These are phyloP conservation scores for Siniperca scherzeri DNA, from an alignment of 2,797 vertebrate species.

Conservation along the genomic window DNA sequence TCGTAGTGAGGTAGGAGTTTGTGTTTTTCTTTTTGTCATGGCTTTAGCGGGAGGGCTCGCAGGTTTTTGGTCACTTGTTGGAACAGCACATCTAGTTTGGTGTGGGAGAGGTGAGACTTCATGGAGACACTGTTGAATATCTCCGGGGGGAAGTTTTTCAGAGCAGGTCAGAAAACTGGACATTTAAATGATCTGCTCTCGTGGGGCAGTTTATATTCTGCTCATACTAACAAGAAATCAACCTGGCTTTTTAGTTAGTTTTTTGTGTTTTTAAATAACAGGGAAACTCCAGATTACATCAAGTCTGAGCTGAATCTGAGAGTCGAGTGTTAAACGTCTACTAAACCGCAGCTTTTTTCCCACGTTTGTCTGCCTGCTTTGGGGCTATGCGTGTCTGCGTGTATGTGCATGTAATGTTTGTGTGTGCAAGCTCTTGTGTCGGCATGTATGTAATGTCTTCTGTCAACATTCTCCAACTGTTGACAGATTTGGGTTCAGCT, in stretches of 20 bases:
- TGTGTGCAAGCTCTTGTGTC: conserved; percentile 44
- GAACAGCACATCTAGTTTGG: conserved; percentile 28
- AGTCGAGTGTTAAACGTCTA: conserved; percentile 33
- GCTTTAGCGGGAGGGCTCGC: conserved; percentile 41
- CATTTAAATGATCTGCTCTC: conserved; percentile 35
- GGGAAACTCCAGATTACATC: conserved; percentile 37
- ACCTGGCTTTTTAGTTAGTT: conserved; percentile 14
- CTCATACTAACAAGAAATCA: conserved; percentile 34
- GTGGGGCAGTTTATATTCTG: conserved; percentile 27
- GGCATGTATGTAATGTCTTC: conserved; percentile 56
- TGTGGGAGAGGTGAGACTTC: conserved; percentile 22
- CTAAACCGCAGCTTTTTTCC: conserved; percentile 29
- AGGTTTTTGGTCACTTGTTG: conserved; percentile 20
- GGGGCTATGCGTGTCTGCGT: conserved; percentile 29
- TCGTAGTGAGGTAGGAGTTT: conserved; percentile 23
- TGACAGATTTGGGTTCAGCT: conserved; percentile 58
- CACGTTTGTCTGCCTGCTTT: conserved; percentile 31
- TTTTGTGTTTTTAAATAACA: conserved; percentile 12
- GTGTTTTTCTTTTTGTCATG: conserved; percentile 27
- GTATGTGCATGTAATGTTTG: conserved; percentile 63
- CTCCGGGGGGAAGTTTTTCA: conserved; percentile 24
- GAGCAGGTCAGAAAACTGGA: conserved; percentile 35
- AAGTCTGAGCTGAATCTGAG: conserved; percentile 42
- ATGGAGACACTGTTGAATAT: conserved; percentile 2
- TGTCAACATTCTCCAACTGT: conserved; percentile 28